Conservation (phyloP, 2,888 invertebrate genomes). For the Palloptera scutellata region DNA sequence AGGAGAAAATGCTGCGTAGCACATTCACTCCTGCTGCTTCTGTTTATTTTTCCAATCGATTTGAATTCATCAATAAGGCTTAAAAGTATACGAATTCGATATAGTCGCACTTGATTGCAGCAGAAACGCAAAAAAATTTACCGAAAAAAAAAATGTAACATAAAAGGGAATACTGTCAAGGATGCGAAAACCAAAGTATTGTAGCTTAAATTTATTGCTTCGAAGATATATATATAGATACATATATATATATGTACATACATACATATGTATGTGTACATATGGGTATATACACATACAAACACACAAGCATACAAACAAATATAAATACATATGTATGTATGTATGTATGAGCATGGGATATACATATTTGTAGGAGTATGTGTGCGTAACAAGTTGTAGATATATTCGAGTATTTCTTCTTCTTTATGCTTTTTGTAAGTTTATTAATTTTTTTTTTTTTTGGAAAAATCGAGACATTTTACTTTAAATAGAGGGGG, state of each 20-base stretch:
- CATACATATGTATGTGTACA: neutral
- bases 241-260: neutral
- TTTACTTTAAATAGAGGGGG: too few relatives aligned
- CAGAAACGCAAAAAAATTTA: neutral
- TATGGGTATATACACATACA: neutral
- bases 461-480: too few relatives aligned
- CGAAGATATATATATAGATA: neutral
- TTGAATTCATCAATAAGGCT: constrained; percentile 26
- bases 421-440: too few relatives aligned
- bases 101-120: neutral
- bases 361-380: neutral
- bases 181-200: too few relatives aligned
- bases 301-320: neutral
- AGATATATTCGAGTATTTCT: too few relatives aligned
- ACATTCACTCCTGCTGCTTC: too few relatives aligned
- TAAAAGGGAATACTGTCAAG: too few relatives aligned
- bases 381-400: neutral
- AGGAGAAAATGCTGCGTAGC: too few relatives aligned
- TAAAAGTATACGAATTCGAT: neutral
- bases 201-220: too few relatives aligned
- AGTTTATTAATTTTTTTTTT: too few relatives aligned
- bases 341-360: neutral
- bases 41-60: constrained; percentile 37
- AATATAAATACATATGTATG: neutral
- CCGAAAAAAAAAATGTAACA: too few relatives aligned